Evolutionary conservation across 2,888 invertebrate species (phyloP).

Genomic region (Mimumesa dahlbomi): DNA sequence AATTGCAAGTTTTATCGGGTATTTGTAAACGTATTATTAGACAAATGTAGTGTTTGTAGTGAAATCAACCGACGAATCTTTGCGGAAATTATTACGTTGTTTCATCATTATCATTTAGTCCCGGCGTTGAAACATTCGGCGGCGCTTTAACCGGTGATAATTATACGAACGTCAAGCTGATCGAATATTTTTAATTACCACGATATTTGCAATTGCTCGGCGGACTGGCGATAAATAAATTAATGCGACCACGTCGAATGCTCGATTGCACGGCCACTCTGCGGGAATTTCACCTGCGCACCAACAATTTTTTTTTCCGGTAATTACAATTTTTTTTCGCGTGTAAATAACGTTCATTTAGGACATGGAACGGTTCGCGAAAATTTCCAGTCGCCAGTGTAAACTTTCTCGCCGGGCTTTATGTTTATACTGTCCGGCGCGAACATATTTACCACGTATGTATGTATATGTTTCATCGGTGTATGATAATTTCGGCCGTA

Average conservation of each 20-base stretch:
- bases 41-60: no score
- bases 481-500: no score
- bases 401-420: background rate
- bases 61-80: background rate
- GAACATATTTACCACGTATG: background rate
- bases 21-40: no score
- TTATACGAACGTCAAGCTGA: slow-evolving; percentile 58
- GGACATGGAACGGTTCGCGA: background rate
- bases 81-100: slow-evolving; percentile 11
- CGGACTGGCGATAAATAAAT: slow-evolving; percentile 52
- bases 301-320: slow-evolving; percentile 8
- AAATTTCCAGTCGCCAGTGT: background rate
- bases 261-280: slow-evolving; percentile 14
- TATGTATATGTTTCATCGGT: background rate
- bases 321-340: slow-evolving; percentile 5
- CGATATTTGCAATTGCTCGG: slow-evolving; percentile 57
- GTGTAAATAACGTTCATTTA: background rate
- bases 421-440: background rate
- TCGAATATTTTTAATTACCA: slow-evolving; percentile 73
- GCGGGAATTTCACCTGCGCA: slow-evolving; percentile 11
- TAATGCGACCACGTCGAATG: slow-evolving; percentile 37
- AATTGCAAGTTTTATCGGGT: no score
- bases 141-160: slow-evolving; percentile 48
- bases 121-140: slow-evolving; percentile 12
- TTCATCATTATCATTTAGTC: slow-evolving; percentile 16